phyloP scores from a whole-genome alignment of 1,140 invertebrate genomes.

The Polypedilum pembai region DNA sequence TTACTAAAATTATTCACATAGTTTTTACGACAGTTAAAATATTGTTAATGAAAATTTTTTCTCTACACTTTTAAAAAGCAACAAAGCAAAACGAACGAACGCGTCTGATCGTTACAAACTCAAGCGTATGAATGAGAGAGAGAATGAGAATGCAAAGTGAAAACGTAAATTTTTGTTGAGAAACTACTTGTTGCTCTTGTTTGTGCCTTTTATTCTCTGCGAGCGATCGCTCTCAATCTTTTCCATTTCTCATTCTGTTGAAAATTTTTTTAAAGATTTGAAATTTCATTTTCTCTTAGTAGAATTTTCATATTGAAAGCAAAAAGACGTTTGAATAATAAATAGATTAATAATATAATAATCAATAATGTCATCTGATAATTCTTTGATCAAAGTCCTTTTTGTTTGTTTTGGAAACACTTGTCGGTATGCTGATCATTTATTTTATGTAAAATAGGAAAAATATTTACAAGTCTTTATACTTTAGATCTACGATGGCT shows the following conservation, averaged over 20 bases:
- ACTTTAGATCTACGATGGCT: neutral
- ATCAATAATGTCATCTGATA: neutral
- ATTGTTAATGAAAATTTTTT: neutral
- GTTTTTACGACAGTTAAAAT: neutral
- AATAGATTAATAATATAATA: too few species aligned
- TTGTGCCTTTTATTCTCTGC: neutral
- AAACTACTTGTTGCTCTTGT: neutral
- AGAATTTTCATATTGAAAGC: neutral
- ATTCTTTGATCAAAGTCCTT: neutral
- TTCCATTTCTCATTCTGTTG: neutral
- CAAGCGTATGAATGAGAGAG: neutral
- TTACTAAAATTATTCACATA: neutral
- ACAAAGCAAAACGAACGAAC: neutral
- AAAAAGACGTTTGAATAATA: neutral
- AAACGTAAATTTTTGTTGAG: neutral
- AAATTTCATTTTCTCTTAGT: too few species aligned
- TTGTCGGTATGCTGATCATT: neutral
- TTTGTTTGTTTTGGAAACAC: neutral
- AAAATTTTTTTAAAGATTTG: too few species aligned
- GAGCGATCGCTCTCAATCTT: neutral
- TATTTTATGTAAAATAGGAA: too few species aligned
- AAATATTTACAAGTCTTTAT: too few species aligned
- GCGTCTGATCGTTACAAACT: constrained; percentile 10
- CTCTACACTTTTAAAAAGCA: neutral
- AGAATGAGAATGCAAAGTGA: constrained; percentile 5